Evolutionary conservation across 1,140 invertebrate genomes (phyloP).

Genomic region (Brachionus paranguensis): DNA sequence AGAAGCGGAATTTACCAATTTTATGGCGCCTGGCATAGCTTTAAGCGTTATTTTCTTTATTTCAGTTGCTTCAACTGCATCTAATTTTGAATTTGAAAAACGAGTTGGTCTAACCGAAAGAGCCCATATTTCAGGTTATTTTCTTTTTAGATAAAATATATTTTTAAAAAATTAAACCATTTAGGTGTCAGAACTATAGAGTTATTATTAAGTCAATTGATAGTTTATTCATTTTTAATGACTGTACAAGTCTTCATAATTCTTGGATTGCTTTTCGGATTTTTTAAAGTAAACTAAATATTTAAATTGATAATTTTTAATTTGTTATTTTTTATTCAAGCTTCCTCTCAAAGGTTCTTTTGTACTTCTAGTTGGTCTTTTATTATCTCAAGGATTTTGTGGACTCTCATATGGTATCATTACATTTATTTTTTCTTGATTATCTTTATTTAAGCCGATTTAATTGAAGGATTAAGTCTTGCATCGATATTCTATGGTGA

Average conservation of each 20-base stretch:
- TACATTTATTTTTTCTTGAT: not conserved
- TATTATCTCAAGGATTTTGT: conserved; percentile 32
- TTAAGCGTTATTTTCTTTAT: conserved; percentile 85
- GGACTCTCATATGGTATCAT: conserved; percentile 25
- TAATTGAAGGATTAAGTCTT: not conserved
- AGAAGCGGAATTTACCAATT: conserved; percentile 83
- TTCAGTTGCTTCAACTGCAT: conserved; percentile 87
- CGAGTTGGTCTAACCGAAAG: conserved; percentile 49
- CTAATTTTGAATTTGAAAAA: conserved; percentile 80
- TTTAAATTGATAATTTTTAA: not conserved
- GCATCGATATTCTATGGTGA: conserved; percentile 15
- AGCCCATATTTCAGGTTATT: conserved; percentile 44
- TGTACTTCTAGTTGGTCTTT: not conserved
- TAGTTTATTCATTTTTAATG: conserved; percentile 28
- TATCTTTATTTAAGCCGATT: not conserved
- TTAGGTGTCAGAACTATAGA: conserved; percentile 21
- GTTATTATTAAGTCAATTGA: not conserved
- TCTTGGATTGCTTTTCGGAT: not conserved
- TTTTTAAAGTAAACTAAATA: conserved; percentile 1
- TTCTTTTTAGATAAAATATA: not conserved
- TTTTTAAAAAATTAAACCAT: not conserved
- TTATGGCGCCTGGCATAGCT: conserved; percentile 88
- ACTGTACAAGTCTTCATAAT: conserved; percentile 26
- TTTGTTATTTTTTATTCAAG: not conserved
- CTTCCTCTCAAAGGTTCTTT: conserved; percentile 19